Conservation (phyloP, 2,888 invertebrate species). For the Neoaliturus tenellus region DNA sequence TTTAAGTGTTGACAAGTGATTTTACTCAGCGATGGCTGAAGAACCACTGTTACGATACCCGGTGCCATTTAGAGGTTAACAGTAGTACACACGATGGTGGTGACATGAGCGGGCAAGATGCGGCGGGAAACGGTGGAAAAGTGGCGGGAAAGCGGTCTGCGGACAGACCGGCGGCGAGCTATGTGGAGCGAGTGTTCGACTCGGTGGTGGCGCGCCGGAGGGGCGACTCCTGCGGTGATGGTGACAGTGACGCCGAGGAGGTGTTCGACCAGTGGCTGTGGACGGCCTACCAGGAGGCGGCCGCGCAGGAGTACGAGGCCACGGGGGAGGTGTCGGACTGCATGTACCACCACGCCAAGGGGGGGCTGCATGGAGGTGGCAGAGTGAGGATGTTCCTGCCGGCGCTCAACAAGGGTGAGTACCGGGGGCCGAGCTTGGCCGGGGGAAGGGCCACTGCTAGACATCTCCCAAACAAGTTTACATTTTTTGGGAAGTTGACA, state of each 20-base stretch:
- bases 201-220: slow-evolving; percentile 32
- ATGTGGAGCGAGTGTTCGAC: slow-evolving; percentile 46
- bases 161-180: neutral
- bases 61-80: neutral
- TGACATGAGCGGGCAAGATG: slow-evolving; percentile 7
- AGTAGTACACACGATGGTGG: neutral
- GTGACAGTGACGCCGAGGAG: neutral
- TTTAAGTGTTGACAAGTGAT: neutral
- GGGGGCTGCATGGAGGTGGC: slow-evolving; percentile 47
- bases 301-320: slow-evolving; percentile 59
- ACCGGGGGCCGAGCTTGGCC: too few relatives aligned
- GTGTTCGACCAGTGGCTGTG: slow-evolving; percentile 54
- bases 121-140: neutral
- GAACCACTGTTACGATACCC: too few relatives aligned
- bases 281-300: slow-evolving; percentile 4
- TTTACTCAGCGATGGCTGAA: neutral
- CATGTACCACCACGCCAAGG: slow-evolving; percentile 62
- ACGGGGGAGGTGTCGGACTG: slow-evolving; percentile 63
- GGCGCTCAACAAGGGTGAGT: slow-evolving; percentile 60
- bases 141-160: neutral
- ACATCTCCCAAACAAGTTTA: too few relatives aligned
- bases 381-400: slow-evolving; percentile 58
- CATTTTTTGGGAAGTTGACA: too few relatives aligned
- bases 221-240: neutral
- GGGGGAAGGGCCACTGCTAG: too few relatives aligned